Conservation (phyloP, 1,140 invertebrate genomes). For the Belonocnema kinseyi region DNA sequence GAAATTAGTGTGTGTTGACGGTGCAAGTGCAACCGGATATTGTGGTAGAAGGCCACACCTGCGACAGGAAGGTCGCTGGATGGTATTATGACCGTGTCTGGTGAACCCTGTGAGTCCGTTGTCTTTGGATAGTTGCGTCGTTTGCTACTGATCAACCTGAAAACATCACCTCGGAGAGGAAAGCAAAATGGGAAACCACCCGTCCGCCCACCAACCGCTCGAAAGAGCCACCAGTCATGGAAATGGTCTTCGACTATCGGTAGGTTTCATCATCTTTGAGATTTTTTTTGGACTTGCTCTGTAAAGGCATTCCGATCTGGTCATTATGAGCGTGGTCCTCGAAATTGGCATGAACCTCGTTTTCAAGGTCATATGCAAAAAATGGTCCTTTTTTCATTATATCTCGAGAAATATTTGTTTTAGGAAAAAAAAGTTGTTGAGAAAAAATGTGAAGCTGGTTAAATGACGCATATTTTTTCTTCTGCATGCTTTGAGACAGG, state of each 20-base stretch:
- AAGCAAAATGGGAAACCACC: slow-evolving; percentile 81
- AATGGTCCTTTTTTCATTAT: not conserved
- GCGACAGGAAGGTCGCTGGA: slow-evolving; percentile 52
- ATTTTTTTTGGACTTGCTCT: not conserved
- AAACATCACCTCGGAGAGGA: slow-evolving; percentile 61
- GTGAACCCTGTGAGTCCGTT: slow-evolving; percentile 47
- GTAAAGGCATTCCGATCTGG: too few species aligned
- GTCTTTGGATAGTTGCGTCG: slow-evolving; percentile 55
- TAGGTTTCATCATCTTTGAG: slow-evolving; percentile 56
- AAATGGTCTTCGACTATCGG: slow-evolving; percentile 73
- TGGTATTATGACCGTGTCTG: slow-evolving; percentile 46
- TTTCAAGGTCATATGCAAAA: not conserved
- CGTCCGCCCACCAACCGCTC: slow-evolving; percentile 82
- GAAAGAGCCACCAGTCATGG: slow-evolving; percentile 75
- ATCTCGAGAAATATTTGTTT: not conserved
- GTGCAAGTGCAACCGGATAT: slow-evolving; percentile 50
- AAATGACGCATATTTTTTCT: too few species aligned
- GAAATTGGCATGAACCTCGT: too few species aligned
- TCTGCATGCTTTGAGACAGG: too few species aligned
- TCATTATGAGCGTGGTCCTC: too few species aligned
- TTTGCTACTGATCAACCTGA: slow-evolving; percentile 59
- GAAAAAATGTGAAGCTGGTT: too few species aligned
- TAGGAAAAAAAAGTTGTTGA: too few species aligned
- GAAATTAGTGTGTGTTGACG: slow-evolving; percentile 29
- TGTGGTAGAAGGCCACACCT: slow-evolving; percentile 51